Percentiles rank a stretch among this genome's conserved stretches.
Conservation (phyloP, 2,113 vertebrate genomes). For the Pelecanoides urinatrix region DNA sequence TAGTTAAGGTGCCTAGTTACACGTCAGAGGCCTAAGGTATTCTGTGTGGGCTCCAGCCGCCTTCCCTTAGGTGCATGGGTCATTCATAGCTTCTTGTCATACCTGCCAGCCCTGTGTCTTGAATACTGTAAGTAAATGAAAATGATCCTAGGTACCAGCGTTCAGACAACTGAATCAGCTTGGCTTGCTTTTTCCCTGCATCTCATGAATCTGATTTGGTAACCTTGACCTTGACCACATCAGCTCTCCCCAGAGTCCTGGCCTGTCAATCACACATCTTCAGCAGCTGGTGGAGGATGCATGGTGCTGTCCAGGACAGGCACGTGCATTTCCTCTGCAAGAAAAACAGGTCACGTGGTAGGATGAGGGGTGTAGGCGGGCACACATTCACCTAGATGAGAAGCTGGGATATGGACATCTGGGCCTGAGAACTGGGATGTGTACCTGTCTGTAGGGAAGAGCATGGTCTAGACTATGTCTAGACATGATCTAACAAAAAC, state of each 20-base stretch:
- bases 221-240: background rate
- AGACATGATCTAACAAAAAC: conserved; percentile 42
- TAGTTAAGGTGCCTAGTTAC: background rate
- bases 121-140: background rate
- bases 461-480: conserved; percentile 22
- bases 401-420: background rate
- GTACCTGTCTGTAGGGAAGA: background rate
- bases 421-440: background rate
- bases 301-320: background rate
- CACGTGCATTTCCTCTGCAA: background rate
- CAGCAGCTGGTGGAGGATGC: background rate
- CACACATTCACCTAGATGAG: background rate
- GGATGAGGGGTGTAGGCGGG: background rate
- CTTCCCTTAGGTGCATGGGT: background rate
- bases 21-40: background rate
- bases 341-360: background rate
- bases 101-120: background rate
- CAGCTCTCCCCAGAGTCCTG: background rate
- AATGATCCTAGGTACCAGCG: background rate
- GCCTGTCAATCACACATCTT: background rate
- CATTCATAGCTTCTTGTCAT: background rate
- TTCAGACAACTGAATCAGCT: background rate
- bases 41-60: background rate
- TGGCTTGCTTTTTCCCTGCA: background rate
- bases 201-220: background rate